Conservation (phyloP, 2,113 vertebrate species). For the Ictidomys tridecemlineatus region DNA sequence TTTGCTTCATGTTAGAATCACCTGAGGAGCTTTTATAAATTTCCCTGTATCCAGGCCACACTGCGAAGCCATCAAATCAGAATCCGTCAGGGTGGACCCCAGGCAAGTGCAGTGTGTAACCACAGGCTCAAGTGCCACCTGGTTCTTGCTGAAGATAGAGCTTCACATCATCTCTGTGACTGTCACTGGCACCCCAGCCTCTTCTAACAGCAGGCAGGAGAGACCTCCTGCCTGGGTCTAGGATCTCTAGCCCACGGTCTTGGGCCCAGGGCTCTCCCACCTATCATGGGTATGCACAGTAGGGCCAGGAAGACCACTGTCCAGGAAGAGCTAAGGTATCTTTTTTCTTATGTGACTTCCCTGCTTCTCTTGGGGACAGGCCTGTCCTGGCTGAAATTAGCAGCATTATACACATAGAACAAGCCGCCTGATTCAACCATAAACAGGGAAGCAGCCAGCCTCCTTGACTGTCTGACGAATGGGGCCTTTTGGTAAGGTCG, state of each 20-base stretch:
- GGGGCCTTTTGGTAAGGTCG: conserved; percentile 89
- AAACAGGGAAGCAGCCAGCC: conserved; percentile 53
- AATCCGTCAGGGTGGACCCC: neutral
- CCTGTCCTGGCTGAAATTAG: neutral
- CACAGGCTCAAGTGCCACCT: neutral
- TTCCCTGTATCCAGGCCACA: neutral
- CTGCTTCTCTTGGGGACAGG: neutral
- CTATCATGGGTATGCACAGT: neutral
- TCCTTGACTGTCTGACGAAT: conserved; percentile 87
- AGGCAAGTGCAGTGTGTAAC: neutral
- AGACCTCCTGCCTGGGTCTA: neutral
- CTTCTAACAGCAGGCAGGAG: neutral
- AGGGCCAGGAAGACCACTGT: neutral
- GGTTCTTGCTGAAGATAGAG: neutral
- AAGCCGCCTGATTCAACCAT: neutral
- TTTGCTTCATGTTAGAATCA: neutral
- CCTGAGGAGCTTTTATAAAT: neutral
- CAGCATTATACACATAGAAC: neutral
- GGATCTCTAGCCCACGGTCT: neutral
- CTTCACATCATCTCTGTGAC: neutral
- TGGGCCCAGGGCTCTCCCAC: neutral
- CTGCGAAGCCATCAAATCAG: neutral
- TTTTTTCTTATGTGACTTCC: neutral
- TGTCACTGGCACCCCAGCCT: neutral
- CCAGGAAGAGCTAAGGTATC: neutral